These are phyloP conservation scores for Yponomeuta cagnagella DNA, from an alignment of 2,888 invertebrate species.

Conservation along the genomic window DNA sequence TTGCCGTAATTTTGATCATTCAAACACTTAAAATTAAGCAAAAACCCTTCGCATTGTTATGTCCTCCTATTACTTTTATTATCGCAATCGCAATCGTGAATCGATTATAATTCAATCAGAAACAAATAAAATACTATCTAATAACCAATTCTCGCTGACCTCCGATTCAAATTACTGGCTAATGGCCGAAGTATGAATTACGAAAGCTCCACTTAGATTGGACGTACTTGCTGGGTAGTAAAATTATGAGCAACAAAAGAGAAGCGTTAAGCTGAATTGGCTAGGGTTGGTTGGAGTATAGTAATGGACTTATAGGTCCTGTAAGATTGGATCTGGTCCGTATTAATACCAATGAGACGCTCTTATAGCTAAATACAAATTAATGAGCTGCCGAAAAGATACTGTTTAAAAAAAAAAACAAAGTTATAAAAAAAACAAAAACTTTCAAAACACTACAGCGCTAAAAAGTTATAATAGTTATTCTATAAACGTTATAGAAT, in stretches of 20 bases:
- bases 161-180: slow-evolving; percentile 7
- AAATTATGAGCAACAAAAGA: slow-evolving; percentile 37
- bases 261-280: slow-evolving; percentile 62
- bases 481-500: too few species aligned
- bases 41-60: background rate
- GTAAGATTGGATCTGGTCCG: background rate
- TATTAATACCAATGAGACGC: too few species aligned
- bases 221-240: slow-evolving; percentile 35
- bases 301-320: background rate
- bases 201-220: slow-evolving; percentile 35
- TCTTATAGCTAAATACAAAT: too few species aligned
- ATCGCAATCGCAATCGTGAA: slow-evolving; percentile 20
- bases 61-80: slow-evolving; percentile 9
- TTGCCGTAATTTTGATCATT: too few species aligned
- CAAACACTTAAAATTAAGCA: too few species aligned
- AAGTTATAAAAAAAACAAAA: too few species aligned
- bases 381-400: too few species aligned
- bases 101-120: slow-evolving; percentile 66
- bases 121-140: slow-evolving; percentile 58
- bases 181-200: background rate
- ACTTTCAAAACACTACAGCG: too few species aligned
- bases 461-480: too few species aligned
- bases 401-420: too few species aligned
- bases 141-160: slow-evolving; percentile 33
- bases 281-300: slow-evolving; percentile 27